Percentiles rank a stretch among this genome's conserved stretches.
phyloP scores from a whole-genome alignment of 2,113 vertebrate species.

The Pardalotus punctatus region DNA sequence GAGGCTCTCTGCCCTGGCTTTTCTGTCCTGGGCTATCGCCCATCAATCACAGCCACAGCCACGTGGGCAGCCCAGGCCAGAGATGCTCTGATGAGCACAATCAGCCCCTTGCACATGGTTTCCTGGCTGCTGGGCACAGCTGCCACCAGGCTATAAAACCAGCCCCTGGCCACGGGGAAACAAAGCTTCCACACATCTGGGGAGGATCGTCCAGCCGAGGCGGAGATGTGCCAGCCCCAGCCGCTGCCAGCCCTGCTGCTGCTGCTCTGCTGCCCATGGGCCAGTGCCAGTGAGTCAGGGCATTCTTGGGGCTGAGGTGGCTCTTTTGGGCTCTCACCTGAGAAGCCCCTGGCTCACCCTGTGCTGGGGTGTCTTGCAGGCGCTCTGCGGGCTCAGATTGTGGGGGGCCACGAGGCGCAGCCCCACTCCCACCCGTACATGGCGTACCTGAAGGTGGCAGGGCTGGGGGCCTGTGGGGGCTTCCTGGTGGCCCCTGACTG shows the following conservation, averaged over 20 bases:
- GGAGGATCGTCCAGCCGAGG: rapidly evolving
- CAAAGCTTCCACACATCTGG: too few relatives aligned
- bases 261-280: background rate
- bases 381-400: background rate
- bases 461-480: rapidly evolving
- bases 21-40: background rate
- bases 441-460: background rate
- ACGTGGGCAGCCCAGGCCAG: background rate
- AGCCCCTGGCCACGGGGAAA: background rate
- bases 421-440: slow-evolving; percentile 64
- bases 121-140: background rate
- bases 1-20: background rate
- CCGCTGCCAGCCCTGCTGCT: background rate
- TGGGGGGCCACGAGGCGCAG: slow-evolving; percentile 39
- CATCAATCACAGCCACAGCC: background rate
- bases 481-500: slow-evolving; percentile 56
- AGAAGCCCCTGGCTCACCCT: background rate
- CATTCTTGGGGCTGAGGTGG: rapidly evolving
- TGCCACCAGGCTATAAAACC: slow-evolving; percentile 7
- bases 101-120: background rate
- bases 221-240: background rate
- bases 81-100: background rate
- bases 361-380: background rate
- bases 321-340: background rate
- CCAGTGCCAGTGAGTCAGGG: background rate